Percentiles rank a stretch among this genome's conserved stretches.
These are phyloP conservation scores for Cichladusa arquata DNA, from an alignment of 2,113 vertebrate genomes.

Conservation along the genomic window DNA sequence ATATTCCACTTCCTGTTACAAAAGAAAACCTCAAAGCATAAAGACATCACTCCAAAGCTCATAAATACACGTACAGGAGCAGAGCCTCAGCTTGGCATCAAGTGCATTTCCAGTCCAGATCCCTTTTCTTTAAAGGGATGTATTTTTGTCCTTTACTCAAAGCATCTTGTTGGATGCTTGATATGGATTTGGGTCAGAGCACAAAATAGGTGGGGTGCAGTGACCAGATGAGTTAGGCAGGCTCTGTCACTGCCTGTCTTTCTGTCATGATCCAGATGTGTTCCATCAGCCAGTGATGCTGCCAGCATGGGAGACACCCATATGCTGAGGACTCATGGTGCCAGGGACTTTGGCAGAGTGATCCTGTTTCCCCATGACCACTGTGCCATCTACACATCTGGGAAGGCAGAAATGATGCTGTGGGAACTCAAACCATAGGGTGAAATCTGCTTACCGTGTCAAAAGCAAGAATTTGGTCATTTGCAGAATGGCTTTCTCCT, in stretches of 20 bases:
- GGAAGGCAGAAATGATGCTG: neutral
- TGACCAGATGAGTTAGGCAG: neutral
- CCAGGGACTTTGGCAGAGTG: fast-evolving
- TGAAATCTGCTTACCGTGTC: fast-evolving
- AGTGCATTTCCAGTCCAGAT: neutral
- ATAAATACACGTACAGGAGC: neutral
- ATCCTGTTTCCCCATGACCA: neutral
- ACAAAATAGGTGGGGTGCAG: neutral
- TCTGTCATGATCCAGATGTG: neutral
- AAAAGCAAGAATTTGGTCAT: neutral
- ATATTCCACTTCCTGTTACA: neutral
- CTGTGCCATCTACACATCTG: neutral
- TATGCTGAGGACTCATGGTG: neutral
- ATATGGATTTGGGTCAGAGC: neutral
- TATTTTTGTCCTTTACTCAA: neutral
- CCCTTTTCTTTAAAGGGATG: neutral
- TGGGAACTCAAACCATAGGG: neutral
- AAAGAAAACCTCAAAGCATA: neutral
- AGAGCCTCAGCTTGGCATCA: neutral
- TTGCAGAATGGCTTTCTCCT: neutral
- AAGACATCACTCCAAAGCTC: neutral
- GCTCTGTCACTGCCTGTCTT: neutral
- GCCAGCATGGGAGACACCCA: neutral
- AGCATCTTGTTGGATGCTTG: neutral
- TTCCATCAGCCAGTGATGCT: neutral